Evolutionary conservation across 1,140 invertebrate genomes (phyloP).

Genomic region (Plutomurus gul): DNA sequence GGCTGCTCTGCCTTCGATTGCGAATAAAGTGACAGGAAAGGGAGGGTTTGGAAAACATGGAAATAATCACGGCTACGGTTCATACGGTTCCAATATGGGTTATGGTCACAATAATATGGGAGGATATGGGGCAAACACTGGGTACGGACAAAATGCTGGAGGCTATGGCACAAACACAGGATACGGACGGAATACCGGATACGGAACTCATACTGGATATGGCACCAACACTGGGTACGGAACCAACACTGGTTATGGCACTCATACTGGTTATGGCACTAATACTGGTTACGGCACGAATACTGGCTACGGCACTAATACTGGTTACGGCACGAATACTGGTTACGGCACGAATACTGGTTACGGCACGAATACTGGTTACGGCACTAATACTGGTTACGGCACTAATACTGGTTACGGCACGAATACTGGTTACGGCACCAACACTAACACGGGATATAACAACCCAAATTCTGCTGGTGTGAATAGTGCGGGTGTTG

Average conservation of each 20-base stretch:
- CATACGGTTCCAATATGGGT: background rate
- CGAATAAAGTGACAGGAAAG: slow-evolving; percentile 4
- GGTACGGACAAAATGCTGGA: too few species aligned
- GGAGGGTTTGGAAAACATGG: background rate
- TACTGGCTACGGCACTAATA: slow-evolving; percentile 23
- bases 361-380: slow-evolving; percentile 9
- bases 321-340: slow-evolving; percentile 31
- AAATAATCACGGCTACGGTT: background rate
- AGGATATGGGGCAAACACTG: background rate
- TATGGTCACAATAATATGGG: too few species aligned
- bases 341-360: slow-evolving; percentile 32
- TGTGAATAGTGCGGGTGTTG: background rate
- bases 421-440: background rate
- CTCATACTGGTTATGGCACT: background rate
- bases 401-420: background rate
- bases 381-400: slow-evolving; percentile 31
- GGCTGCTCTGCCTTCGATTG: slow-evolving; percentile 38
- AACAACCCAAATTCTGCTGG: background rate
- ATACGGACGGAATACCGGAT: background rate
- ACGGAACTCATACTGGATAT: background rate
- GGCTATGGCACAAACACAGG: slow-evolving; percentile 18
- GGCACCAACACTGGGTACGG: background rate
- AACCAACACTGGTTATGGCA: background rate
- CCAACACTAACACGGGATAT: slow-evolving; percentile 5
- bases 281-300: slow-evolving; percentile 34